Evolutionary conservation across 2,797 vertebrate genomes (phyloP).

Genomic region (Otolemur crassicaudatus): DNA sequence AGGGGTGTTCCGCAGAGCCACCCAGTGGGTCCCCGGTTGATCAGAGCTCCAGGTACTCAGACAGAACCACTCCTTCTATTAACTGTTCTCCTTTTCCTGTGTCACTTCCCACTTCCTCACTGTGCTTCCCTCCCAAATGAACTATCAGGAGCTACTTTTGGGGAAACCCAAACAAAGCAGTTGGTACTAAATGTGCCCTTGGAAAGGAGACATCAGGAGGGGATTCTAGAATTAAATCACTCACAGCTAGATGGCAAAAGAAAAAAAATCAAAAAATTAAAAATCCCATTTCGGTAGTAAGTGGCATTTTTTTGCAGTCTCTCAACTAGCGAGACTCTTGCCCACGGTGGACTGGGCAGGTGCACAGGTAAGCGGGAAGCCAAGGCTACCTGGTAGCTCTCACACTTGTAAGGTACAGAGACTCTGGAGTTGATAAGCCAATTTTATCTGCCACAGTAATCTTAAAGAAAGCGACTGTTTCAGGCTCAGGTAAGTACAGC

Average conservation of each 20-base stretch:
- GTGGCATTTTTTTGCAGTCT: not conserved
- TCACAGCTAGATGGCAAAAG: not conserved
- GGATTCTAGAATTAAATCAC: slow-evolving; percentile 8
- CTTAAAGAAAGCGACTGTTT: slow-evolving; percentile 3
- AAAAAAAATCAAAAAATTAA: not conserved
- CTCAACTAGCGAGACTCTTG: not conserved
- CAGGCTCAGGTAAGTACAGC: not conserved
- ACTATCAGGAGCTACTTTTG: not conserved
- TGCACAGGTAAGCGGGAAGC: not conserved
- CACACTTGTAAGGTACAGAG: not conserved
- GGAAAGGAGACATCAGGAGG: not conserved
- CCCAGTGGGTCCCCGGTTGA: not conserved
- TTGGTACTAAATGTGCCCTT: not conserved
- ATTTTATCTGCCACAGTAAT: not conserved
- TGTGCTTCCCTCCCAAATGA: not conserved
- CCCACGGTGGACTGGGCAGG: not conserved
- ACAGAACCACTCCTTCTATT: not conserved
- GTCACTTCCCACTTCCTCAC: not conserved
- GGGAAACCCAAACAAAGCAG: not conserved
- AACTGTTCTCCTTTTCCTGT: not conserved
- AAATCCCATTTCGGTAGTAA: not conserved
- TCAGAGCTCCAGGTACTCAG: not conserved
- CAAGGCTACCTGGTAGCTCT: not conserved
- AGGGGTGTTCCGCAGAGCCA: not conserved
- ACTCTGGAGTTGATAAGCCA: not conserved